Base-by-base conservation (phyloP, 2,797 vertebrate species). In the Acipenser ruthenus region DNA sequence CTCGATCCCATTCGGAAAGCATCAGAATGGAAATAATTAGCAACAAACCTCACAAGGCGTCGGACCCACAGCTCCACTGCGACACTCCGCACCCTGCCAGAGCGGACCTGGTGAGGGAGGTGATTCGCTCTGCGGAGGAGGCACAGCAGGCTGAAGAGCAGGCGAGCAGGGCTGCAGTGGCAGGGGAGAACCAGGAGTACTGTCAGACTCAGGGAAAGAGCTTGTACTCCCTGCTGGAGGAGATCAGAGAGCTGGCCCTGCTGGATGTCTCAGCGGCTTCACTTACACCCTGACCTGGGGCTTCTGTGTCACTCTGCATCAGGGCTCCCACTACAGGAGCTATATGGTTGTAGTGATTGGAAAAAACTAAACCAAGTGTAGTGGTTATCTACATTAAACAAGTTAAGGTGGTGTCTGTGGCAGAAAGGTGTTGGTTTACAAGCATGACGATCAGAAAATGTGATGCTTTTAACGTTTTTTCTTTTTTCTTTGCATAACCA, bases 211-310 rank as follows among this genome's bases (percentile, higher is more conserved):
- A 83, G 70, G 84, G 80, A 0, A 82, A 79, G 1, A 97, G 92
- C 64, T 86, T 98, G 0, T 98, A 98, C 79, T 83, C 83, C 0
- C 72, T 98, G 37, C 83, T 99, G 73, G 93, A 98, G 81, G 93
- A 99, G 79, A 88, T 98, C 18, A 80, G 86, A 50, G 94, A 96
- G 73, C 79, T 94, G 65, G 93, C 96, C 0, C 82, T 99, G 47
- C 65, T 88, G 15, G 94, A 96, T 62, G 80, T 89, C 37, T 79
- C 84, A 0, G 49, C 51, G 18, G 2, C 4, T 37, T 37, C 23
- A 4, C 23, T 37, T 37, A 77, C 67, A 2, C 1, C 48, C 7
- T n/a, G 5, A 13, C 11, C 37, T 49, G 13, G 0, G 23, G 65
- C 68, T 58, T 78, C 0, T 84, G 73, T 87, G 7, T 63, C 15